Conservation (phyloP, 2,113 vertebrate species). For the Epinephelus cyanopodus region DNA sequence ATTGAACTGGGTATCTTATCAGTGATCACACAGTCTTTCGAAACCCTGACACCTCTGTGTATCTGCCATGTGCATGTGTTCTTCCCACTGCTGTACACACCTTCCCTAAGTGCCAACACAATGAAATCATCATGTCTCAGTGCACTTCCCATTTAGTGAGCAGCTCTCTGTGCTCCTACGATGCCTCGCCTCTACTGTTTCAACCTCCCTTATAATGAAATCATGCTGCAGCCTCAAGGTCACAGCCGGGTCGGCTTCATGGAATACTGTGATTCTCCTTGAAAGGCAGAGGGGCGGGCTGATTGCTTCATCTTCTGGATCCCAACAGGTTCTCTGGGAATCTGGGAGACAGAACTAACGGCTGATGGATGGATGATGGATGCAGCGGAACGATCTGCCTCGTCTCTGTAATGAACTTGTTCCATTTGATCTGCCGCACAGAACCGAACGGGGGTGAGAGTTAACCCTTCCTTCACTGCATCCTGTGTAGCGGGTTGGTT, state of each 20-base stretch:
- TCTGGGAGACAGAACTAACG: slow-evolving; percentile 59
- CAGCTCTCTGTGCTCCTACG: slow-evolving; percentile 26
- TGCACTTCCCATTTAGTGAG: slow-evolving; percentile 49
- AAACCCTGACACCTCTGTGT: slow-evolving; percentile 30
- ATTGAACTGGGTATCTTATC: slow-evolving; percentile 39
- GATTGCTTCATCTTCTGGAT: slow-evolving; percentile 41
- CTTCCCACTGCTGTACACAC: slow-evolving; percentile 19
- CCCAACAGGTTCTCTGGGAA: slow-evolving; percentile 60
- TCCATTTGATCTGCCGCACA: slow-evolving; percentile 44
- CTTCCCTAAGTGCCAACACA: slow-evolving; percentile 29
- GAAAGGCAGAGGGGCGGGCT: slow-evolving; percentile 4
- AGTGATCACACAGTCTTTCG: slow-evolving; percentile 21
- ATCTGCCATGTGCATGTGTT: slow-evolving; percentile 37
- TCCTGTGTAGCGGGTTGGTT: background rate
- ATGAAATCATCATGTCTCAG: slow-evolving; percentile 62
- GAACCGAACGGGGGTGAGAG: slow-evolving; percentile 8
- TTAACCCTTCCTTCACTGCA: slow-evolving; percentile 23
- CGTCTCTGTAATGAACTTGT: slow-evolving; percentile 67
- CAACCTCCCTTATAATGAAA: slow-evolving; percentile 75
- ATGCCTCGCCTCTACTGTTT: slow-evolving; percentile 42
- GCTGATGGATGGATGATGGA: slow-evolving; percentile 61
- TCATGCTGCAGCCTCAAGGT: slow-evolving; percentile 74
- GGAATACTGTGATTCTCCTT: slow-evolving; percentile 67
- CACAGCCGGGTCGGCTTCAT: slow-evolving; percentile 68
- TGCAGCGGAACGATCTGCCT: slow-evolving; percentile 60